Base-by-base conservation (phyloP, 2,113 vertebrate genomes). In the Caranx melampygus region DNA sequence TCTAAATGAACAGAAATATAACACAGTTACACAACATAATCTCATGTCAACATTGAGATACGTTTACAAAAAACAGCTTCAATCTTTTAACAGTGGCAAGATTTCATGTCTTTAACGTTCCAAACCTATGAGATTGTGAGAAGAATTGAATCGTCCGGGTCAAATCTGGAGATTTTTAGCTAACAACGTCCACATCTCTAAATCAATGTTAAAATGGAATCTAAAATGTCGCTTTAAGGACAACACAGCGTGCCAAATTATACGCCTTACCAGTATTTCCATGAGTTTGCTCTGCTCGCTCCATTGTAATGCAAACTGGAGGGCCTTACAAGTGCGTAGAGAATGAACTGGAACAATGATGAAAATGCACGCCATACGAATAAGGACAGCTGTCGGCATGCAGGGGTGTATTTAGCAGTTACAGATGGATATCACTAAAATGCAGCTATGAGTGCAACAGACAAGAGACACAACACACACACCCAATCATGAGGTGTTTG, bases 221-320 rank as follows among this genome's bases (percentile, higher is more conserved):
- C 51, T 1, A 62, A 63, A 78, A 52, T 63, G 45, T 5, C 34
- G 58, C 59, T 79, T 45, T 34, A 64, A 75, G 34, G 47, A 81
- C 71, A 77, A 70, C 13, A 44, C 35, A 11, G 62, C 20, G 26
- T 45, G 51, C 70, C 67, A 78, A 82, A 82, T 87, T 70, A 80
- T 83, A 54, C 57, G n/a, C 49, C 83, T 69, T 78, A 72, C 26
- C 60, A 77, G 66, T 33, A 83, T 79, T 84, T 79, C 71, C 31
- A 78, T 34, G 66, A 70, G 51, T 69, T 88, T 75, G 76, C 35
- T 80, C 73, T 60, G 45, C 84, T 78, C 5, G 2, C 20, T 59
- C 82, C 71, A 82, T 91, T 91, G 87, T 89, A n/a, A 88, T 88
- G 88, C 87, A 90, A 91, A 90, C 88, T 63, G 60, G 47, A 84